A percentile compares a stretch with the other conserved stretches of the same genome.
Conservation (phyloP, 2,797 vertebrate species). For the Silurus lanzhouensis region DNA sequence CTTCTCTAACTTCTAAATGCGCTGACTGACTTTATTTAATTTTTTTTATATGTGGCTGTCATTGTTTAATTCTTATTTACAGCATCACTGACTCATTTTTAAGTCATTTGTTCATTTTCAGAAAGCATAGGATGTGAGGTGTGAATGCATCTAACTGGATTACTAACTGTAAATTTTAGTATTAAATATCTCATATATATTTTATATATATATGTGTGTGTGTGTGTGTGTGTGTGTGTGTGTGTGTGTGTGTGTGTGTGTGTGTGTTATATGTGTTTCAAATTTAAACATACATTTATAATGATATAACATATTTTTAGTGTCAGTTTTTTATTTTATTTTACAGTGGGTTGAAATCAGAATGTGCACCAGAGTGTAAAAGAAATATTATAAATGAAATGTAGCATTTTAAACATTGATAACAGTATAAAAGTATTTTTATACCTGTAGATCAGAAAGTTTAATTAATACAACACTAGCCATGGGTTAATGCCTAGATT, state of each 20-base stretch:
- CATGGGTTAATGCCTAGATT: neutral
- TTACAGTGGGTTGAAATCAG: neutral
- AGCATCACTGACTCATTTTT: neutral
- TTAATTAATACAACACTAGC: neutral
- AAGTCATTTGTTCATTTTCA: neutral
- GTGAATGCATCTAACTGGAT: neutral
- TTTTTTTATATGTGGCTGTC: neutral
- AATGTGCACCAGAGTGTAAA: neutral
- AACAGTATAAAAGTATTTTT: neutral
- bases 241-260: no score
- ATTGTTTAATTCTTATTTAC: neutral
- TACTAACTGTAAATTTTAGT: neutral
- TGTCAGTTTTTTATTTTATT: neutral
- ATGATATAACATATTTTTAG: neutral
- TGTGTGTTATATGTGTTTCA: neutral
- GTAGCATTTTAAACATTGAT: neutral
- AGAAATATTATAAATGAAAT: neutral
- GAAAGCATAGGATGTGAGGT: neutral
- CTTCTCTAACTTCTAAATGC: constrained; percentile 32
- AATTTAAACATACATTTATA: neutral
- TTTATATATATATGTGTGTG: no score
- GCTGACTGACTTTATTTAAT: neutral
- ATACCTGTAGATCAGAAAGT: neutral
- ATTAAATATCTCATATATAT: no score
- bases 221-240: no score